These are phyloP conservation scores for Scelioninae gen. 1 DNA, from an alignment of 2,888 invertebrate species.

Conservation along the genomic window DNA sequence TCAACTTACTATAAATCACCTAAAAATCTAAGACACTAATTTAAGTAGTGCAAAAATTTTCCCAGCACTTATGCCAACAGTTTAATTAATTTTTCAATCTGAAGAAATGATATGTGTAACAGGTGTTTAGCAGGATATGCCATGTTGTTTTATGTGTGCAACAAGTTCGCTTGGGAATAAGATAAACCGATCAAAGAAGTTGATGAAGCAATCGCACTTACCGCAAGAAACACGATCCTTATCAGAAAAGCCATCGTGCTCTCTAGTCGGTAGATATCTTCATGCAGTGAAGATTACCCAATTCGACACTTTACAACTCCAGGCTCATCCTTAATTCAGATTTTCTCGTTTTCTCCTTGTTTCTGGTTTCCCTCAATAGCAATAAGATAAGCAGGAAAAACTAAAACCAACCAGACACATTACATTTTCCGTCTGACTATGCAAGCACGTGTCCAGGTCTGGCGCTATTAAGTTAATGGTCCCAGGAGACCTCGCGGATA, in stretches of 20 bases:
- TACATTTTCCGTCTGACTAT: slow-evolving; percentile 36
- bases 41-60: too few species aligned
- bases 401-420: background rate
- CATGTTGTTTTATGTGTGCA: slow-evolving; percentile 45
- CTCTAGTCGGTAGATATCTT: slow-evolving; percentile 41
- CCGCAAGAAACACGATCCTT: slow-evolving; percentile 62
- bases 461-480: slow-evolving; percentile 49
- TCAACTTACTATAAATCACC: too few species aligned
- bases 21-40: too few species aligned
- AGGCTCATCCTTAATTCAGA: slow-evolving; percentile 4
- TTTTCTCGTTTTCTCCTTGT: background rate
- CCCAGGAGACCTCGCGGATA: slow-evolving; percentile 45
- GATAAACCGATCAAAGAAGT: slow-evolving; percentile 21
- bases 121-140: slow-evolving; percentile 38
- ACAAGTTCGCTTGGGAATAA: slow-evolving; percentile 47
- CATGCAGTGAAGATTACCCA: slow-evolving; percentile 48
- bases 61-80: background rate
- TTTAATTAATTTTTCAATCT: background rate
- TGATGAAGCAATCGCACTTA: slow-evolving; percentile 58
- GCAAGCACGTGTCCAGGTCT: slow-evolving; percentile 39
- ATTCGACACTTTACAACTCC: slow-evolving; percentile 37
- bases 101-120: background rate
- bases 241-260: slow-evolving; percentile 63
- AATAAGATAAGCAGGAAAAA: background rate
- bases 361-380: background rate